Percentiles rank a stretch among this genome's conserved stretches.
Conservation (phyloP, 2,113 vertebrate species). For the Sciurus niger region DNA sequence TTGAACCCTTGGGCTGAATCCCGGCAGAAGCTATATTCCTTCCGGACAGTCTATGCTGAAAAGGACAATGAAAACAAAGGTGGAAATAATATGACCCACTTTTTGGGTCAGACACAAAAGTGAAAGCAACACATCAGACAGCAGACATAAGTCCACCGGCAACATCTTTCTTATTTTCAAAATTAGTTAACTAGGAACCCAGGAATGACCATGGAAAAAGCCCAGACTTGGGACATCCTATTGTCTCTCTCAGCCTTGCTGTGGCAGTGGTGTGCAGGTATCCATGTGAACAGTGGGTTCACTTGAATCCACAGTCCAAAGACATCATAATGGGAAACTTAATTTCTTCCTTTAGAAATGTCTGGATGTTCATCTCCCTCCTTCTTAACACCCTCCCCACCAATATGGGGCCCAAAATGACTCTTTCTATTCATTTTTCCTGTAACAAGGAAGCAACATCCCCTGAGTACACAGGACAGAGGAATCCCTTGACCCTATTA, state of each 20-base stretch:
- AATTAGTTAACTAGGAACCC: not conserved
- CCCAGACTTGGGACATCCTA: not conserved
- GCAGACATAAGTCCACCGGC: not conserved
- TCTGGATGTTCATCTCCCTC: conserved; percentile 31
- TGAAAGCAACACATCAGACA: not conserved
- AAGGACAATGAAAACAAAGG: not conserved
- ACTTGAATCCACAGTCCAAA: not conserved
- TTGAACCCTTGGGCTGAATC: not conserved
- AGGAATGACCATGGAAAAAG: not conserved
- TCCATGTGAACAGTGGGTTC: not conserved
- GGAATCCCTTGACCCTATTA: not conserved
- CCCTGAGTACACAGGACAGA: conserved; percentile 14
- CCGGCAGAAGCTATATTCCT: not conserved
- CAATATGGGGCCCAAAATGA: not conserved
- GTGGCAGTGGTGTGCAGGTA: not conserved
- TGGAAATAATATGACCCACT: too few species aligned
- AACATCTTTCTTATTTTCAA: conserved; percentile 4
- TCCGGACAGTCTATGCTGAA: not conserved
- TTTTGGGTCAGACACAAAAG: not conserved
- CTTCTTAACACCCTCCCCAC: not conserved
- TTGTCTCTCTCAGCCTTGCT: not conserved
- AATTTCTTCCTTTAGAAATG: not conserved
- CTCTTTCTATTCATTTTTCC: not conserved
- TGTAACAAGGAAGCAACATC: not conserved
- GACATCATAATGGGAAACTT: not conserved